phyloP scores from a whole-genome alignment of 2,888 invertebrate genomes.

The Drosophila bunnanda region DNA sequence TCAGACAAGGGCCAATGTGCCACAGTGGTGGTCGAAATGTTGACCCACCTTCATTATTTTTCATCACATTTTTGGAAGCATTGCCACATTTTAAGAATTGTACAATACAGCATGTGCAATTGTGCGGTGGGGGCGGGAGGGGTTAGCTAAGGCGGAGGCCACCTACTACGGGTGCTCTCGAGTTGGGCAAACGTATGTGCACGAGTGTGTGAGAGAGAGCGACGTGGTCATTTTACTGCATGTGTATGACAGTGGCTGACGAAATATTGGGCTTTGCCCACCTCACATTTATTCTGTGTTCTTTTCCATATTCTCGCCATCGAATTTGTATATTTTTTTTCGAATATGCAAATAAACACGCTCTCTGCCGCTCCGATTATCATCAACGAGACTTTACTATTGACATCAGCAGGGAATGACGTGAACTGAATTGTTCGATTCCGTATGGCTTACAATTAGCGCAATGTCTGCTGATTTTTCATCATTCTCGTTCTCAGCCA shows the following conservation, averaged over 20 bases:
- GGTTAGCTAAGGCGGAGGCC: conserved; percentile 16
- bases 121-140: conserved; percentile 10
- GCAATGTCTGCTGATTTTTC: conserved; percentile 46
- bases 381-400: conserved; percentile 12
- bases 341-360: conserved; percentile 30
- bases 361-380: conserved; percentile 31
- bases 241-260: conserved; percentile 77
- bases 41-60: conserved; percentile 20
- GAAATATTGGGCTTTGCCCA: conserved; percentile 62
- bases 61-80: conserved; percentile 16
- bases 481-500: conserved; percentile 38
- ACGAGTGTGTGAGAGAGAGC: background rate
- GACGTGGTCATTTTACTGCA: conserved; percentile 13
- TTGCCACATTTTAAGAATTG: conserved; percentile 41
- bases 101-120: conserved; percentile 29
- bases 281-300: conserved; percentile 3
- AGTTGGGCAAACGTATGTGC: too few species aligned
- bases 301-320: conserved; percentile 13
- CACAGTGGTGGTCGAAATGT: conserved; percentile 28
- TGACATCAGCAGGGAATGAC: conserved; percentile 39
- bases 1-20: conserved; percentile 42
- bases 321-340: conserved; percentile 13
- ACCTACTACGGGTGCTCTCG: conserved; percentile 18
- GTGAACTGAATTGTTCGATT: conserved; percentile 38
- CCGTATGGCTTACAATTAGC: conserved; percentile 40